Evolutionary conservation across 23 tunicate species (phyloP).

Genomic region (Oikopleura dioica): DNA sequence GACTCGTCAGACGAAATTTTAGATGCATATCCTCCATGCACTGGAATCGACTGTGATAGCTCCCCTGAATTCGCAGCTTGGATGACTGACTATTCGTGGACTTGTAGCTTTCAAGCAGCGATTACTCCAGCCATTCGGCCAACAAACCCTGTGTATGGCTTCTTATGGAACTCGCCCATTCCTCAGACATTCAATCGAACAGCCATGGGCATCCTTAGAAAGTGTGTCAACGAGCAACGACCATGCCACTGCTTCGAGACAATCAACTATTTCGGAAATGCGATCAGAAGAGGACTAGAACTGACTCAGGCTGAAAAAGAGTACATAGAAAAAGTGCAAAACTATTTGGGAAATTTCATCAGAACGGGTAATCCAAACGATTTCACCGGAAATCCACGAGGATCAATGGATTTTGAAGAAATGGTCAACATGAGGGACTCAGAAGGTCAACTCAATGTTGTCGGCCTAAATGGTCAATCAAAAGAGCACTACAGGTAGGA

Average conservation of each 20-base stretch:
- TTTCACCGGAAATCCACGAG: not conserved
- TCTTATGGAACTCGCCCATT: not conserved
- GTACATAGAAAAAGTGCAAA: not conserved
- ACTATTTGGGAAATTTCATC: not conserved
- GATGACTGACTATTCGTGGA: not conserved
- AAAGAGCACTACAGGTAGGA: no score
- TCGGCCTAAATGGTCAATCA: no score
- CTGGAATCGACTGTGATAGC: not conserved
- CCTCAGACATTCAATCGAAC: not conserved
- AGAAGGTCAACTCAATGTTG: no score
- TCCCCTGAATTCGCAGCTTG: not conserved
- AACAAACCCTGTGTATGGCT: not conserved
- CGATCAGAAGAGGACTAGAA: not conserved
- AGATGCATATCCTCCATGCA: not conserved
- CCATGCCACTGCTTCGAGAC: not conserved
- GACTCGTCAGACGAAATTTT: not conserved
- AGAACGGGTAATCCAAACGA: constrained; percentile 5
- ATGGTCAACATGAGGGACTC: no score
- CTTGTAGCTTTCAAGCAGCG: not conserved
- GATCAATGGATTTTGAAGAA: no score
- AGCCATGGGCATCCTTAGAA: not conserved
- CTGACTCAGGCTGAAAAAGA: not conserved
- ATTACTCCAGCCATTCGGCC: not conserved
- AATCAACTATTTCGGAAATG: not conserved
- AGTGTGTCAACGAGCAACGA: not conserved